Evolutionary conservation across 2,888 invertebrate species (phyloP).

Genomic region (Embidobia sp.): DNA sequence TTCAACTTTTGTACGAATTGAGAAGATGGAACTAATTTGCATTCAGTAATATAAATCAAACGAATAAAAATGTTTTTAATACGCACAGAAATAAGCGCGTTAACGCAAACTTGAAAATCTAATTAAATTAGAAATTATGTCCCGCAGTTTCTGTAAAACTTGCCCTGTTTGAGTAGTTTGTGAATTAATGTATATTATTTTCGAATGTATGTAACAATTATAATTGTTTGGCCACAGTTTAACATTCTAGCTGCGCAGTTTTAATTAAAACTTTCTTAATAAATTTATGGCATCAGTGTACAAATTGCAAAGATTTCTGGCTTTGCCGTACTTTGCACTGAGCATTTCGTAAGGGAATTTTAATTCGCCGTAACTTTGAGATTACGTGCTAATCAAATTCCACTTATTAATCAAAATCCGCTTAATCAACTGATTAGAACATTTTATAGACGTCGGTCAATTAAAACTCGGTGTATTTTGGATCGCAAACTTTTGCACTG

Average conservation of each 20-base stretch:
- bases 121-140: constrained; percentile 16
- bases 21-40: too few species aligned
- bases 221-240: constrained; percentile 28
- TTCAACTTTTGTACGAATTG: too few species aligned
- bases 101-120: too few species aligned
- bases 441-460: too few species aligned
- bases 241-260: constrained; percentile 13
- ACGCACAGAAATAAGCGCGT: too few species aligned
- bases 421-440: too few species aligned
- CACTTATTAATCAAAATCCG: too few species aligned
- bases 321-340: not conserved
- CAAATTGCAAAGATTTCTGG: constrained; percentile 29
- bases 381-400: too few species aligned
- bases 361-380: constrained; percentile 27
- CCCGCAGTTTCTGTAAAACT: not conserved
- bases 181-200: constrained; percentile 26
- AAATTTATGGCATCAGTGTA: constrained; percentile 30
- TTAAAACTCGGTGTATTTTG: too few species aligned
- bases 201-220: constrained; percentile 23
- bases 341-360: constrained; percentile 22
- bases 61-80: too few species aligned
- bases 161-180: constrained; percentile 7
- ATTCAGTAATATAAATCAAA: too few species aligned
- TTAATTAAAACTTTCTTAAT: constrained; percentile 47
- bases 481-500: too few species aligned